Evolutionary conservation across 2,888 invertebrate genomes (phyloP).

Genomic region (Alviniconcha strummeri): DNA sequence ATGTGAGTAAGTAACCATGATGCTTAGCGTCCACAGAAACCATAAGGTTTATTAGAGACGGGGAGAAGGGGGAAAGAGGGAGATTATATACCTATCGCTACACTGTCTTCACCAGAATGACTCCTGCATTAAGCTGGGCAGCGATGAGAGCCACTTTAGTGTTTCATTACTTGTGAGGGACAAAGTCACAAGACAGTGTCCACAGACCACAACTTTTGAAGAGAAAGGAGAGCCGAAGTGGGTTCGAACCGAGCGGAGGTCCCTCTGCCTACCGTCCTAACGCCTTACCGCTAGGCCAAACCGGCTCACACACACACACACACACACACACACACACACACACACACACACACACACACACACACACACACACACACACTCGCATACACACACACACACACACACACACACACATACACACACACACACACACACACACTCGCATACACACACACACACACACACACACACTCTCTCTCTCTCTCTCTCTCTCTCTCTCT

Average conservation of each 20-base stretch:
- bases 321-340: constrained; percentile 2
- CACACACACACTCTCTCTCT: neutral
- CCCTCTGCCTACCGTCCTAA: too few species aligned
- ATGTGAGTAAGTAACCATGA: too few species aligned
- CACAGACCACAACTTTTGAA: neutral
- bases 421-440: neutral
- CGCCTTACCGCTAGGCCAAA: neutral
- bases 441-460: constrained; percentile 6
- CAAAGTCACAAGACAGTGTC: neutral
- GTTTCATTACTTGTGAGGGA: neutral
- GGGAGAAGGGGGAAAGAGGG: too few species aligned
- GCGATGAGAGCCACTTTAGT: too few species aligned
- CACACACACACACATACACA: constrained; percentile 4
- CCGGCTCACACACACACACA: too few species aligned
- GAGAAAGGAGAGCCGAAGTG: neutral
- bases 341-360: neutral
- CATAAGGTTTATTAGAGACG: too few species aligned
- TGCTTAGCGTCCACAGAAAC: too few species aligned
- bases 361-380: neutral
- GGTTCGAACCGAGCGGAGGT: too few species aligned
- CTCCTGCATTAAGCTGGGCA: too few species aligned
- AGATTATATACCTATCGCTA: too few species aligned
- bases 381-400: constrained; percentile 8
- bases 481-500: neutral
- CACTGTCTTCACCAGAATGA: too few species aligned